Evolutionary conservation across 2,113 vertebrate species (phyloP).

Genomic region (Eptesicus fuscus): DNA sequence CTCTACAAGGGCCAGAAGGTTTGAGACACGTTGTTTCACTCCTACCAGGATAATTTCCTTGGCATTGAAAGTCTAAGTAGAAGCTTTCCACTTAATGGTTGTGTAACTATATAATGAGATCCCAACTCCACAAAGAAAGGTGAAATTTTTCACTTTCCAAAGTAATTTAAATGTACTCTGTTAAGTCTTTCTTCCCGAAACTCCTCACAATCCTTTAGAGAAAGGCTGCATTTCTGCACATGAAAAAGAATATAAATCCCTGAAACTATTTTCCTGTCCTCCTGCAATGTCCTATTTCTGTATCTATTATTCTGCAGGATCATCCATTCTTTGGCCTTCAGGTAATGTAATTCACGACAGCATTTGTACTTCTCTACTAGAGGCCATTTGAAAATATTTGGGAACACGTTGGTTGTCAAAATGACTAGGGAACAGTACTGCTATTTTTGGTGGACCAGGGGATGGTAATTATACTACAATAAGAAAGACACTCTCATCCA

Average conservation of each 20-base stretch:
- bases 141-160: not conserved
- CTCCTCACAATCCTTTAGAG: not conserved
- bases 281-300: not conserved
- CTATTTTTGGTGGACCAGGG: not conserved
- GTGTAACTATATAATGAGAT: not conserved
- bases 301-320: not conserved
- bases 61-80: not conserved
- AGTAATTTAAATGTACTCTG: not conserved
- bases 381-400: not conserved
- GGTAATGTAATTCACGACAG: not conserved
- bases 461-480: not conserved
- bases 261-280: not conserved
- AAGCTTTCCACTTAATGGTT: not conserved
- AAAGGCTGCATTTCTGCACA: not conserved
- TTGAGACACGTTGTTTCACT: not conserved
- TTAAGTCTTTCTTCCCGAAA: not conserved
- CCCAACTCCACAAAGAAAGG: not conserved
- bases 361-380: not conserved
- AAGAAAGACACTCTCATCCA: not conserved
- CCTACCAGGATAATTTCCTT: not conserved
- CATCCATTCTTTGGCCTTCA: not conserved
- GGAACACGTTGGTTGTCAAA: not conserved
- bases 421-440: not conserved
- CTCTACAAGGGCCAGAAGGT: not conserved
- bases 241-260: not conserved